phyloP scores from a whole-genome alignment of 2,888 invertebrate genomes.

The Dolichopus griseipennis region DNA sequence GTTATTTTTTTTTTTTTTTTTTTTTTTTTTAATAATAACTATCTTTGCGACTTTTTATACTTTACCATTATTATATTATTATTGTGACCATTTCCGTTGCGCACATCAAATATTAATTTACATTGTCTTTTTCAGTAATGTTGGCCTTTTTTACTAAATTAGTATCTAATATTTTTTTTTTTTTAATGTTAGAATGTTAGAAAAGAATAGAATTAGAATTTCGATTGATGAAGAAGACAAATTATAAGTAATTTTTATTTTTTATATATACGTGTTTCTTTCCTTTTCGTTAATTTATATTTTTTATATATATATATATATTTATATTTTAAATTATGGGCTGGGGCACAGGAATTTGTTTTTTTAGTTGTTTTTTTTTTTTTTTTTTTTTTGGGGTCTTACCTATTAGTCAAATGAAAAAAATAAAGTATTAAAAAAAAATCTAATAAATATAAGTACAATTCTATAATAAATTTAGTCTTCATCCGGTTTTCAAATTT shows the following conservation, averaged over 20 bases:
- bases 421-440: not conserved
- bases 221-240: not conserved
- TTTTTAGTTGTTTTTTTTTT: too few relatives aligned
- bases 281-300: too few relatives aligned
- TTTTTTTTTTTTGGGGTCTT: too few relatives aligned
- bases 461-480: slow-evolving; percentile 1
- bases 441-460: slow-evolving; percentile 4
- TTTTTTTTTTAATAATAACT: not conserved
- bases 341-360: too few relatives aligned
- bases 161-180: too few relatives aligned
- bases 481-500: slow-evolving; percentile 1
- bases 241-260: not conserved
- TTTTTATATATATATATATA: too few relatives aligned
- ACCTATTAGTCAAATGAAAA: not conserved
- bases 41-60: not conserved
- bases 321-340: not conserved
- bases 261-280: too few relatives aligned
- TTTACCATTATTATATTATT: not conserved
- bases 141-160: too few relatives aligned
- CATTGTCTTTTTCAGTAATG: not conserved
- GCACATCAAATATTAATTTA: slow-evolving; percentile 1
- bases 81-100: not conserved
- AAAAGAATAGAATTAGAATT: slow-evolving; percentile 7
- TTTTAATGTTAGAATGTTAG: not conserved
- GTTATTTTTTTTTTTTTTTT: too few relatives aligned